A percentile compares a stretch with the other conserved stretches of the same genome.
These are phyloP conservation scores for Mesorhabditis sp. DNA, from an alignment of 2,888 invertebrate species.

Conservation along the genomic window DNA sequence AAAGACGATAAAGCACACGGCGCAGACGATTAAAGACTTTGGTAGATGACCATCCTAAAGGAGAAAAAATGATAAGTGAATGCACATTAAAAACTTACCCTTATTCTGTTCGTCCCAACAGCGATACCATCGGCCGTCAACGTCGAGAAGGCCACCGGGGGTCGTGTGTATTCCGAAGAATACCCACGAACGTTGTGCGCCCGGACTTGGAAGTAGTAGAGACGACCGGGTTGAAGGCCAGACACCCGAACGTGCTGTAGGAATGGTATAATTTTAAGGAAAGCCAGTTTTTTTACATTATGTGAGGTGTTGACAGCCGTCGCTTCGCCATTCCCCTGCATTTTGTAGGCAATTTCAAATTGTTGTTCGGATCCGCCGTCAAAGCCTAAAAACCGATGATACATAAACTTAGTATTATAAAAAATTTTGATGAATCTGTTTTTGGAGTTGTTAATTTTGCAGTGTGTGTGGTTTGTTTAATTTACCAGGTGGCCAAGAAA, in stretches of 20 bases:
- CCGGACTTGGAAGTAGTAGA: conserved; percentile 36
- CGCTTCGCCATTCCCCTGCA: conserved; percentile 31
- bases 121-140: conserved; percentile 38
- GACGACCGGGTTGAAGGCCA: conserved; percentile 20
- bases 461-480: too few relatives aligned
- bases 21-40: conserved; percentile 9
- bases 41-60: conserved; percentile 3
- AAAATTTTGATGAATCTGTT: too few relatives aligned
- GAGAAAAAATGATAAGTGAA: neutral
- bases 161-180: conserved; percentile 32
- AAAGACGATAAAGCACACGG: conserved; percentile 8
- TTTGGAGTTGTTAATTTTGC: too few relatives aligned
- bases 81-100: conserved; percentile 1
- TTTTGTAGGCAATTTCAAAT: conserved; percentile 49
- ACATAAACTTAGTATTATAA: neutral
- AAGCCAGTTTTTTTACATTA: conserved; percentile 23
- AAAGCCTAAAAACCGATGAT: conserved; percentile 47
- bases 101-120: conserved; percentile 17
- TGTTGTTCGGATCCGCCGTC: conserved; percentile 54
- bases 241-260: conserved; percentile 32
- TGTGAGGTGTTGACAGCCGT: conserved; percentile 46
- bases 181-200: conserved; percentile 37
- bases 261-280: conserved; percentile 4
- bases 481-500: conserved; percentile 15
- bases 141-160: conserved; percentile 26